These are phyloP conservation scores for Coleophora flavipennella DNA, from an alignment of 2,888 invertebrate genomes.

Conservation along the genomic window DNA sequence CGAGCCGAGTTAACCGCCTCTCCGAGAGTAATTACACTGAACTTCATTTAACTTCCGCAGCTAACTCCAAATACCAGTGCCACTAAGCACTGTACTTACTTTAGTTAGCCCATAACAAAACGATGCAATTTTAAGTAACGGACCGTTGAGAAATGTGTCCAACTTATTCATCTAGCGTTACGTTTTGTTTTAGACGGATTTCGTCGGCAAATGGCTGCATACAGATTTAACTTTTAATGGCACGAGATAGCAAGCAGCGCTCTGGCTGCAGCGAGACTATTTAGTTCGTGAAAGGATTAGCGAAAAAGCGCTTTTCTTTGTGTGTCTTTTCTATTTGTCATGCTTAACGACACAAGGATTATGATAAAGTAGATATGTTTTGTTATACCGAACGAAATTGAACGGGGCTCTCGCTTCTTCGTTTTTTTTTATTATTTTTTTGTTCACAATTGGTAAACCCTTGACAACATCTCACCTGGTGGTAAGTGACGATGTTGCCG, in stretches of 20 bases:
- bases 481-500: too few species aligned
- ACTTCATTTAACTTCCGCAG: conserved; percentile 67
- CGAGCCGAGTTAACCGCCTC: conserved; percentile 54
- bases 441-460: too few species aligned
- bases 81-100: conserved; percentile 60
- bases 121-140: conserved; percentile 60
- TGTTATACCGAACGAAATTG: too few species aligned
- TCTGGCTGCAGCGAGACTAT: too few species aligned
- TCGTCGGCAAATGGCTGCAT: conserved; percentile 9
- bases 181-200: conserved; percentile 17
- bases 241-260: neutral
- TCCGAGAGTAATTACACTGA: conserved; percentile 63
- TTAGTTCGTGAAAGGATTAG: too few species aligned
- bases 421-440: too few species aligned
- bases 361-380: too few species aligned
- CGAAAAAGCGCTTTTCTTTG: too few species aligned
- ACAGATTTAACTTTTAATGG: conserved; percentile 5
- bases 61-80: conserved; percentile 59
- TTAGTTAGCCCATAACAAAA: conserved; percentile 58
- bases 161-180: conserved; percentile 16
- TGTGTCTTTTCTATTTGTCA: too few species aligned
- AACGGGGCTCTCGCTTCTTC: too few species aligned
- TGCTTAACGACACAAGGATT: too few species aligned
- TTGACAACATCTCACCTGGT: too few species aligned
- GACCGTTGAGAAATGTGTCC: conserved; percentile 40